Evolutionary conservation across 2,888 invertebrate genomes (phyloP), one percentile per base, ranked within the genome.

Genomic region (Sarcophaga subvicina): DNA sequence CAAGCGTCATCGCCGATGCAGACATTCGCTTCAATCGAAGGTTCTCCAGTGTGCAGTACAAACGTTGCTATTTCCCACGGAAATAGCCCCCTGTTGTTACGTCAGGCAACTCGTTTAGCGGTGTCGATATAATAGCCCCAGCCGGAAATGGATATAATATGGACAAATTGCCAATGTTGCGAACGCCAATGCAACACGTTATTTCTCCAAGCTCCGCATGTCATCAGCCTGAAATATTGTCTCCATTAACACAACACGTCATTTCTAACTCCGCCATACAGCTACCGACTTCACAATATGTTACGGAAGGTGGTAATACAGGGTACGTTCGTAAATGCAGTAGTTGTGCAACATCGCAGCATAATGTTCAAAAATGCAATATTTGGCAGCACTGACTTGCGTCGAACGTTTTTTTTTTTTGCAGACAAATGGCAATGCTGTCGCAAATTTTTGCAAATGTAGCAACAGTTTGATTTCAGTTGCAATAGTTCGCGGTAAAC

Each of bases 61-160:
- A 22, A 17, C 17, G n/a, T 11, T 63, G 20, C n/a, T 63, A 20
- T 69, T 49, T 70, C 69, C 54, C 6, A 70, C 69, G 49, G 69
- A 70, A 70, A 70, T 8, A 49, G 22, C 2, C 20, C 45, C 37
- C 20, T 6, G 27, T 45, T 37, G 45, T 37, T 37, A 73, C 54
- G 27, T 17, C 59, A 59, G 17, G 27, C 27, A 71, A 59, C 27
- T 10, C 59, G 27, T 59, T 71, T 54, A 17, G 25, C 49, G 63
- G 25, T 62, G 63, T 10, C 2, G 14, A 11, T 11, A 47, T n/a
- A 10, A 49, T 49, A 63, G 49, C 47, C 17, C 6, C 22, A 63
- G 17, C 25, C 17, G 63, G 17, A 22, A 14, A 59, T 27, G 5
- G 25, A 54, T 49, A 25, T 20, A 69, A 49, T 49, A 8, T 54